Percentiles rank a stretch among this genome's conserved stretches.
Evolutionary conservation across 2,797 vertebrate species (phyloP).

Genomic region (Vespertilio murinus): DNA sequence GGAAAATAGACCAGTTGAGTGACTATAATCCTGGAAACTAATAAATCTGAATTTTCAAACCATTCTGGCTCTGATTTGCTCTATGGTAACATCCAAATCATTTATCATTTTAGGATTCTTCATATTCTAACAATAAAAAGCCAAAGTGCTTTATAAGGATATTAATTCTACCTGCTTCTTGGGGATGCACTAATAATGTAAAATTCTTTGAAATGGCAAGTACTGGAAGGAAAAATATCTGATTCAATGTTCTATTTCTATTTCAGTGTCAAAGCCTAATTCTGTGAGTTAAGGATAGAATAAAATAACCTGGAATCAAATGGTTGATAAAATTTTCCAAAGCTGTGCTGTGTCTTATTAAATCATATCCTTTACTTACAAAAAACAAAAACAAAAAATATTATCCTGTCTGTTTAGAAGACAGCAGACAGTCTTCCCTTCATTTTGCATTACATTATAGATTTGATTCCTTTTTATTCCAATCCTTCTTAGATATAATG

Average conservation of each 20-base stretch:
- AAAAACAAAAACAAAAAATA: not conserved
- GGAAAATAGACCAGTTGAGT: constrained; percentile 24
- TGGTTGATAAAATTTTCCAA: constrained; percentile 58
- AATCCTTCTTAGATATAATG: not conserved
- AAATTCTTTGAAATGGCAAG: constrained; percentile 64
- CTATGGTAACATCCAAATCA: constrained; percentile 33
- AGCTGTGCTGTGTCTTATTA: constrained; percentile 59
- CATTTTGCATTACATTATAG: not conserved
- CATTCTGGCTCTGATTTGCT: constrained; percentile 2
- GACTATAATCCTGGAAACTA: constrained; percentile 41
- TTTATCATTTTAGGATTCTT: constrained; percentile 53
- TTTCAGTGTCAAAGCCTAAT: constrained; percentile 60
- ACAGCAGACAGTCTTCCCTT: constrained; percentile 18
- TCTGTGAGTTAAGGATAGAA: constrained; percentile 57
- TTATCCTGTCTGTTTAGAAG: constrained; percentile 6
- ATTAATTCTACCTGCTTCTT: constrained; percentile 48
- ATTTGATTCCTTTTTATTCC: constrained; percentile 9
- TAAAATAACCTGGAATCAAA: constrained; percentile 63
- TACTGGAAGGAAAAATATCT: constrained; percentile 25
- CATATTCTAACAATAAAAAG: constrained; percentile 40
- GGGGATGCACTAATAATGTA: constrained; percentile 36
- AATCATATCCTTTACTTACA: constrained; percentile 31
- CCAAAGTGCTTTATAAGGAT: constrained; percentile 46
- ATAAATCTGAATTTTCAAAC: constrained; percentile 55
- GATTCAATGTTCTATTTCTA: constrained; percentile 45